phyloP scores from a whole-genome alignment of 2,888 invertebrate genomes.

The Harpagoxenus sublaevis region DNA sequence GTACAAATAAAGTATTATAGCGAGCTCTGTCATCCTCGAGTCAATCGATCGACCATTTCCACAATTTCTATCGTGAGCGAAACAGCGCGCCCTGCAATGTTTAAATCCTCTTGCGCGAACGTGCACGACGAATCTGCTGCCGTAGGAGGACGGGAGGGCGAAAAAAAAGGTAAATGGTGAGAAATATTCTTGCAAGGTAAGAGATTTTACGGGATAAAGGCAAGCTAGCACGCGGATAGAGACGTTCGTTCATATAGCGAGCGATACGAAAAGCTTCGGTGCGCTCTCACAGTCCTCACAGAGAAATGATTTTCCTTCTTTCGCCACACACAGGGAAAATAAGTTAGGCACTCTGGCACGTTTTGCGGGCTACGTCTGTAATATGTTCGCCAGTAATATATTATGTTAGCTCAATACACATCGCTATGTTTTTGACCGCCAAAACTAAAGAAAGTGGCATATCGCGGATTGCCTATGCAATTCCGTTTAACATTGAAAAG shows the following conservation, averaged over 20 bases:
- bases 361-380: slow-evolving; percentile 4
- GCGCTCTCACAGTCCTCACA: too few relatives aligned
- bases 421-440: neutral
- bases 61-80: slow-evolving; percentile 43
- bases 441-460: neutral
- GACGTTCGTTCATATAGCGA: too few relatives aligned
- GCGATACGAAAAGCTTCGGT: too few relatives aligned
- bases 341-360: slow-evolving; percentile 26
- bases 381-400: slow-evolving; percentile 20
- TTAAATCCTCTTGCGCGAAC: slow-evolving; percentile 49
- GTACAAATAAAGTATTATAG: slow-evolving; percentile 54
- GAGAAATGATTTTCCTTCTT: slow-evolving; percentile 40
- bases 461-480: neutral
- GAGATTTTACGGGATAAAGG: too few relatives aligned
- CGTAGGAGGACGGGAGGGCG: slow-evolving; percentile 3
- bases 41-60: slow-evolving; percentile 53
- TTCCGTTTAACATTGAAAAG: neutral
- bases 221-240: too few relatives aligned
- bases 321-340: slow-evolving; percentile 20
- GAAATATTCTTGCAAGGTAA: too few relatives aligned
- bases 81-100: slow-evolving; percentile 42
- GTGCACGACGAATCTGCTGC: slow-evolving; percentile 33
- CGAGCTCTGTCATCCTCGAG: slow-evolving; percentile 44
- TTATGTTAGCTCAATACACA: slow-evolving; percentile 26
- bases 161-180: slow-evolving; percentile 11